A percentile compares a stretch with the other conserved stretches of the same genome.
phyloP scores from a whole-genome alignment of 2,888 invertebrate species.

The Drosophila nigritarsus region DNA sequence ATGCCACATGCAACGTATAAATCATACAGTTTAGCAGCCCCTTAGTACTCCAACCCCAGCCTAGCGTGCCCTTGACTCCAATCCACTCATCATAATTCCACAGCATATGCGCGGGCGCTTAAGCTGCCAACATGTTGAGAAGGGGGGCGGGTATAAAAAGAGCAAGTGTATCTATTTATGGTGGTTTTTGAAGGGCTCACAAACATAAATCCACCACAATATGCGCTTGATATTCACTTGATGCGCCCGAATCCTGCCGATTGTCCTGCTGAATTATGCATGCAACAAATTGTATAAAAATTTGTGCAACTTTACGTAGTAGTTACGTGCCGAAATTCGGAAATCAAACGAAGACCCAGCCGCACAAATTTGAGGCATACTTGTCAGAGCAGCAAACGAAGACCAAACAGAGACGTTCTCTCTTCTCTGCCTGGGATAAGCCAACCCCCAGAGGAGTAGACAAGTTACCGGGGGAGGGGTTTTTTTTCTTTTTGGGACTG shows the following conservation, averaged over 20 bases:
- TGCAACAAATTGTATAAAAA: slow-evolving; percentile 83
- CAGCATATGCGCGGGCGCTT: slow-evolving; percentile 62
- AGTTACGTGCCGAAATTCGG: slow-evolving; percentile 81
- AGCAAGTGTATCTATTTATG: slow-evolving; percentile 12
- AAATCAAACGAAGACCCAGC: slow-evolving; percentile 60
- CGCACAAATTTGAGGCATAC: slow-evolving; percentile 68
- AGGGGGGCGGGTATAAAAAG: background rate
- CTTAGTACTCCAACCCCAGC: background rate
- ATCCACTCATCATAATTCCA: slow-evolving; percentile 79
- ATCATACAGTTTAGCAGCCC: slow-evolving; percentile 22
- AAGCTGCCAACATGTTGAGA: slow-evolving; percentile 27
- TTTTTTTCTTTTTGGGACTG: slow-evolving; percentile 22
- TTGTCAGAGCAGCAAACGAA: slow-evolving; percentile 54
- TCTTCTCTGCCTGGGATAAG: slow-evolving; percentile 35
- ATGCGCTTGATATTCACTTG: slow-evolving; percentile 58
- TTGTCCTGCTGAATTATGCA: slow-evolving; percentile 80
- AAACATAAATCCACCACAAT: slow-evolving; percentile 74
- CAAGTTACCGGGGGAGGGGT: slow-evolving; percentile 10
- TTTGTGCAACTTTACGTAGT: slow-evolving; percentile 78
- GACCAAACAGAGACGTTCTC: slow-evolving; percentile 15
- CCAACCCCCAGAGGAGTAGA: slow-evolving; percentile 59
- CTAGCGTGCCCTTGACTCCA: background rate
- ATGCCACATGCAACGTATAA: slow-evolving; percentile 5
- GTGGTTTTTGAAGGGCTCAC: slow-evolving; percentile 3
- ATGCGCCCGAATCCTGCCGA: slow-evolving; percentile 52